Base-by-base conservation (phyloP, 1,140 invertebrate species). In the Melanaphis sacchari region DNA sequence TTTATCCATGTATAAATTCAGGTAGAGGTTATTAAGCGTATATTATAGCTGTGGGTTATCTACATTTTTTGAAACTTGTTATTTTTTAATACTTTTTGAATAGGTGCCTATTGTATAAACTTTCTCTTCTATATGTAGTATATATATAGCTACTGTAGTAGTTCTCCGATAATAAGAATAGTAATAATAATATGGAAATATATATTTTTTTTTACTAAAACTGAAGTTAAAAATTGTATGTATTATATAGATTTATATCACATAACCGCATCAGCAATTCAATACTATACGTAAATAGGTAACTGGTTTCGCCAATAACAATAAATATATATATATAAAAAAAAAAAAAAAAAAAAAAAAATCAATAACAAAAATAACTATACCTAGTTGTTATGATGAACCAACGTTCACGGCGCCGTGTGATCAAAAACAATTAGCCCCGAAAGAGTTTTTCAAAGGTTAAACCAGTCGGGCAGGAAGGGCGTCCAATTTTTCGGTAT, bases 401-500 rank as follows among this genome's bases (percentile, higher is more conserved):
- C 59, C 31, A 4, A 66, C 11, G 26, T n/a, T 0, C 26, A 6
- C 59, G 11, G 59, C 59, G 31, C n/a, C 4, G n/a, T 36, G 31
- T 76, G 59, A 76, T 40, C 18, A 9, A 43, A 59, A 66, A 41
- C 38, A 36, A 59, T 54, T 66, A 91, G 24, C 3, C 38, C 54
- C 66, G 15, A 81, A 92, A 49, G 21, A 38, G 66, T 76, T 92
- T 92, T 82, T 82, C 76, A 49, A 92, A 82, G 41, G 91, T 92
- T 92, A 41, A 92, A 81, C 66, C 36, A 81, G n/a, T 40, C 36
- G 24, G 24, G n/a, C 52, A 76, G 41, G 54, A 76, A 76, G 40
- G 24, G 43, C 15, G 40, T 91, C 7, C 26, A 59, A 91, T 66
- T 91, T 43, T 66, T 43, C 36, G 36, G 41, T 90, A 76, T 15